Conservation (phyloP, 64 coral and sea anemone species). For the Montipora cactus region DNA sequence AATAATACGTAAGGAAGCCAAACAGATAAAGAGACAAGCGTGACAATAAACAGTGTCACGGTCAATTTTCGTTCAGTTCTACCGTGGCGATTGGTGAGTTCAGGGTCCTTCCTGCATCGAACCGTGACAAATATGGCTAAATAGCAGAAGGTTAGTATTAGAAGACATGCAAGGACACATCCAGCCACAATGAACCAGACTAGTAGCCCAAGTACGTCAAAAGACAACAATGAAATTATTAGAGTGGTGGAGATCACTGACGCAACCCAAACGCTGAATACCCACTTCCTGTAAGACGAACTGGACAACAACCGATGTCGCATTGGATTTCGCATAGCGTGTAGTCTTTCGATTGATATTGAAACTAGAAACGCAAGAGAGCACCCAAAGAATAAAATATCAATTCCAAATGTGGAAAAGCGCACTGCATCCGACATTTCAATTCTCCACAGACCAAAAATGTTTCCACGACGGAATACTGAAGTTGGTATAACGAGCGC, state of each 20-base stretch:
- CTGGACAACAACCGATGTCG: background rate
- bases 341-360: conserved; percentile 30
- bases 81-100: background rate
- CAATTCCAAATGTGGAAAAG: conserved; percentile 9
- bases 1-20: conserved; percentile 36
- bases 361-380: conserved; percentile 28
- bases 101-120: background rate
- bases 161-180: background rate
- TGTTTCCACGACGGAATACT: conserved; percentile 12
- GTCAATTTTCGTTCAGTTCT: conserved; percentile 23
- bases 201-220: background rate
- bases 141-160: background rate
- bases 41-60: conserved; percentile 31
- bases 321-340: conserved; percentile 32
- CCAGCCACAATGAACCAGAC: conserved; percentile 3
- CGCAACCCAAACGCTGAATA: background rate
- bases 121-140: conserved; percentile 7
- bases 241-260: background rate
- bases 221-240: background rate
- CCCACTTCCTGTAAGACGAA: background rate
- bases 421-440: background rate
- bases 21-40: background rate
- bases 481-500: conserved; percentile 4
- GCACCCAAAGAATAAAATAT: conserved; percentile 16
- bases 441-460: background rate